phyloP scores from a whole-genome alignment of 2,797 vertebrate genomes.

The Benthosema pterotum region DNA sequence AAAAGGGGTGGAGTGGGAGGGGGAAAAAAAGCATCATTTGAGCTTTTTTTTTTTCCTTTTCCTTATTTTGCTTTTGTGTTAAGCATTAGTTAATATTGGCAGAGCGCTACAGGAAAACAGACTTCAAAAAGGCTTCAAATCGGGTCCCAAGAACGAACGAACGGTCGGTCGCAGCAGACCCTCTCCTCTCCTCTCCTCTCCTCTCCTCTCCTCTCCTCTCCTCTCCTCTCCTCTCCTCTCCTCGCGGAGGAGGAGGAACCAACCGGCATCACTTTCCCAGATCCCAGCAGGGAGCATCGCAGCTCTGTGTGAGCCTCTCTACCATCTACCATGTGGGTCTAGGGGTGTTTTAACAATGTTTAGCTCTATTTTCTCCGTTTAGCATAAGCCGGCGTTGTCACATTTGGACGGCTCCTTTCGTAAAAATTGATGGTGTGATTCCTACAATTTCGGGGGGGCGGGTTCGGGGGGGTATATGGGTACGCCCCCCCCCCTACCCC shows the following conservation, averaged over 20 bases:
- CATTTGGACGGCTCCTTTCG: slow-evolving; percentile 86
- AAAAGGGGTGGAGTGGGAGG: too few species aligned
- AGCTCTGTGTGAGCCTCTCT: slow-evolving; percentile 83
- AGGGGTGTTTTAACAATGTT: slow-evolving; percentile 90
- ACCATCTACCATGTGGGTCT: slow-evolving; percentile 88
- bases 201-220: too few species aligned
- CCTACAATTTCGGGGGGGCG: slow-evolving; percentile 86
- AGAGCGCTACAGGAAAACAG: slow-evolving; percentile 78
- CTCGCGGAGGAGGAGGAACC: slow-evolving; percentile 84
- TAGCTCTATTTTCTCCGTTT: slow-evolving; percentile 87
- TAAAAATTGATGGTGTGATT: slow-evolving; percentile 88
- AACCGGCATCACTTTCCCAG: slow-evolving; percentile 89
- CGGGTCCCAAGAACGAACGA: slow-evolving; percentile 80
- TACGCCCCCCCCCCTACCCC: too few species aligned
- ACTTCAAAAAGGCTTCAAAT: slow-evolving; percentile 84
- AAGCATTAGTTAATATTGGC: slow-evolving; percentile 77
- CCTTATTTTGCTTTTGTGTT: slow-evolving; percentile 74
- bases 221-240: too few species aligned
- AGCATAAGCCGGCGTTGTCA: slow-evolving; percentile 89
- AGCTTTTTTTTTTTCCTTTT: slow-evolving; percentile 73
- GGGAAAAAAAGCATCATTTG: slow-evolving; percentile 53
- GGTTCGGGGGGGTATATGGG: too few species aligned
- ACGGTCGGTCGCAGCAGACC: too few species aligned
- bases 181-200: too few species aligned
- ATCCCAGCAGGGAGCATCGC: slow-evolving; percentile 88